A percentile compares a stretch with the other conserved stretches of the same genome.
phyloP scores from a whole-genome alignment of 1,140 invertebrate species.

The Ceratina australensis region DNA sequence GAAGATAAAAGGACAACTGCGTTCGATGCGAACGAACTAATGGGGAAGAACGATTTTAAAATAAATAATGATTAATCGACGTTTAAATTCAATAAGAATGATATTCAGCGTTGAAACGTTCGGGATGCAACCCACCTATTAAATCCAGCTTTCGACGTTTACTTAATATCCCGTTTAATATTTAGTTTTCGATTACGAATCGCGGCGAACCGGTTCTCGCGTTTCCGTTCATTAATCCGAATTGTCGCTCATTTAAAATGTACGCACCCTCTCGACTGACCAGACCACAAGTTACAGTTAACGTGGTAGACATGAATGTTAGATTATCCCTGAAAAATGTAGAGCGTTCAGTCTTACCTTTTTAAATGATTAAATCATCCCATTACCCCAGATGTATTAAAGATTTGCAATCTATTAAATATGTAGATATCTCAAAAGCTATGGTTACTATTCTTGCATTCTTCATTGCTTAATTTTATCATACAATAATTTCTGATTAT shows the following conservation, averaged over 20 bases:
- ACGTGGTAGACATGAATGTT: too few species aligned
- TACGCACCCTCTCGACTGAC: not conserved
- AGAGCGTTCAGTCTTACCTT: too few species aligned
- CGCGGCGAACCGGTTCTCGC: too few species aligned
- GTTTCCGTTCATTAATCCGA: conserved; percentile 12
- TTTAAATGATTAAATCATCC: too few species aligned
- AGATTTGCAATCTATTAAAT: too few species aligned
- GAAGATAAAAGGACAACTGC: not conserved
- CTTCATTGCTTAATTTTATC: too few species aligned
- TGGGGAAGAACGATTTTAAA: not conserved
- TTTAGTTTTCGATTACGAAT: conserved; percentile 2
- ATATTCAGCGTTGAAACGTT: not conserved
- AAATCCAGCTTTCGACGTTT: not conserved
- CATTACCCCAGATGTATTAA: too few species aligned
- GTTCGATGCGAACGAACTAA: not conserved
- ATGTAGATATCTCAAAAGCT: too few species aligned
- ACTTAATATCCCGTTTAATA: conserved; percentile 8
- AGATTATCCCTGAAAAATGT: too few species aligned
- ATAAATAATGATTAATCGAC: not conserved
- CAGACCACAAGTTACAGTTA: too few species aligned
- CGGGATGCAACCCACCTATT: not conserved
- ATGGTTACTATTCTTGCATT: too few species aligned
- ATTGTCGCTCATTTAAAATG: conserved; percentile 3
- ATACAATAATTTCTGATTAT: too few species aligned
- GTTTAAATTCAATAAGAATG: not conserved